Evolutionary conservation across 2,797 vertebrate genomes (phyloP).

Genomic region (Streptopelia turtur): DNA sequence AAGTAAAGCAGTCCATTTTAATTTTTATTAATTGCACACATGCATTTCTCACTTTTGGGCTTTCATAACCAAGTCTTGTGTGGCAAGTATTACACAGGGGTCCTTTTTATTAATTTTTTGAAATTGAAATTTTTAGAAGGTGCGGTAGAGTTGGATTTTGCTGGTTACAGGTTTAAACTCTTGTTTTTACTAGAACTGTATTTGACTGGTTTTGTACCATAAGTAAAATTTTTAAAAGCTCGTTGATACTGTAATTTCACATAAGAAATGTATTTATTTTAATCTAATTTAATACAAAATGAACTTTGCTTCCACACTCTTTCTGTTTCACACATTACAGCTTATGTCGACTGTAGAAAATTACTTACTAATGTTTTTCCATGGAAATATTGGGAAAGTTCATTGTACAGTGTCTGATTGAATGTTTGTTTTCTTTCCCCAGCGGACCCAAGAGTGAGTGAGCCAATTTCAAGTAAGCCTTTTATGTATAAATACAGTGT

Average conservation of each 20-base stretch:
- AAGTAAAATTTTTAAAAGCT: not conserved
- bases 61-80: not conserved
- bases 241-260: not conserved
- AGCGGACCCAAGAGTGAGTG: constrained; percentile 96
- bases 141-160: not conserved
- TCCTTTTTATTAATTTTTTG: constrained; percentile 1
- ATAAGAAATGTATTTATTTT: not conserved
- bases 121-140: not conserved
- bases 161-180: not conserved
- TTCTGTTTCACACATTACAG: constrained; percentile 13
- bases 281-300: not conserved
- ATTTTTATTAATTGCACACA: constrained; percentile 24
- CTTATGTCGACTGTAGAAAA: not conserved
- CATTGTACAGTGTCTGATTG: constrained; percentile 37
- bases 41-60: not conserved
- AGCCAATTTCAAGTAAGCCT: constrained; percentile 89
- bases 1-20: not conserved
- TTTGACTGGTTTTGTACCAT: not conserved
- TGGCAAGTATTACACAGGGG: not conserved
- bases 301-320: not conserved
- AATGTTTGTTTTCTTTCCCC: constrained; percentile 61
- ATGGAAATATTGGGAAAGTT: not conserved
- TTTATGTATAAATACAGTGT: not conserved
- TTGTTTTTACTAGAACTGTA: not conserved
- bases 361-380: constrained; percentile 3